Conservation (phyloP, 2,797 vertebrate genomes). For the Sebastes goodei region DNA sequence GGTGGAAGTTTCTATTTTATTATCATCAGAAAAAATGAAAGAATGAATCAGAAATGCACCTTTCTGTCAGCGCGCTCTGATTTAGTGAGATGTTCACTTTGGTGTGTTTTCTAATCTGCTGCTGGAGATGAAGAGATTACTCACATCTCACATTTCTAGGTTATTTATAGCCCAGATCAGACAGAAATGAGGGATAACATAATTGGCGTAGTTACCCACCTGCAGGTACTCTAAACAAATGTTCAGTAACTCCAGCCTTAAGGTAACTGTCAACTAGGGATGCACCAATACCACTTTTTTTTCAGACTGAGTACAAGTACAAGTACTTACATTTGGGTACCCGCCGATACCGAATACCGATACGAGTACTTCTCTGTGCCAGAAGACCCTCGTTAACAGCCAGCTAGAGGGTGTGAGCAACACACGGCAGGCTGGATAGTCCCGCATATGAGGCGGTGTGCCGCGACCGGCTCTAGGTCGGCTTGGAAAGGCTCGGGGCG, state of each 20-base stretch:
- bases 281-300: too few species aligned
- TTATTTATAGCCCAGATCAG: constrained; percentile 45
- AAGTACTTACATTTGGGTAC: too few species aligned
- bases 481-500: too few species aligned
- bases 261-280: background rate
- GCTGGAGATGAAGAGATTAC: constrained; percentile 23
- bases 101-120: constrained; percentile 18
- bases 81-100: background rate
- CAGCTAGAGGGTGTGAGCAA: too few species aligned
- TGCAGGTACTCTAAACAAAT: constrained; percentile 8
- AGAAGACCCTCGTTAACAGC: too few species aligned
- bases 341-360: too few species aligned
- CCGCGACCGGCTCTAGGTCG: too few species aligned
- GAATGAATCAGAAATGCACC: background rate
- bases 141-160: background rate
- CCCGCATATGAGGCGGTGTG: too few species aligned
- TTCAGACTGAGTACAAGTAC: too few species aligned
- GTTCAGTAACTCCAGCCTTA: background rate
- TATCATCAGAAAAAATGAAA: background rate
- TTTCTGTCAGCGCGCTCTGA: background rate
- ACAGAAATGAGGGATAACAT: constrained; percentile 17
- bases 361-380: too few species aligned
- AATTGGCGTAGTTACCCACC: constrained; percentile 4
- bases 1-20: background rate
- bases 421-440: too few species aligned